Evolutionary conservation across 1,140 invertebrate species (phyloP).

Genomic region (Leptonema lineaticorne): DNA sequence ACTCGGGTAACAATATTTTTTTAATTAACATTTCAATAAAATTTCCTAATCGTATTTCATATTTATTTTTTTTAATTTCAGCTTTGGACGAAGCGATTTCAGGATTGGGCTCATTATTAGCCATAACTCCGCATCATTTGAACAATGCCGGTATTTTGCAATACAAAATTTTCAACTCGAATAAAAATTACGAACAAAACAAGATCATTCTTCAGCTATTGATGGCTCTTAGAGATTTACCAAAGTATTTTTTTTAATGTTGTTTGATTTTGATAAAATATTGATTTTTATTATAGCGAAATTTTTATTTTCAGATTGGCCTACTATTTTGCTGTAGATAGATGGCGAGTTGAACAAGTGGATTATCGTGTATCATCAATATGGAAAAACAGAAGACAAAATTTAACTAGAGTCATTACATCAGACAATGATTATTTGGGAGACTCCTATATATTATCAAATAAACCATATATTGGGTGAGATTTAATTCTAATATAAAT

Average conservation of each 20-base stretch:
- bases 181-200: conserved; percentile 43
- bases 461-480: conserved; percentile 62
- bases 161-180: conserved; percentile 47
- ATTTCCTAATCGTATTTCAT: neutral
- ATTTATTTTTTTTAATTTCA: conserved; percentile 42
- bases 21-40: neutral
- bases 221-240: conserved; percentile 55
- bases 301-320: conserved; percentile 51
- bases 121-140: conserved; percentile 51
- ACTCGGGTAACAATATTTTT: conserved; percentile 47
- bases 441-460: conserved; percentile 57
- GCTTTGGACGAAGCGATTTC: conserved; percentile 56
- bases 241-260: conserved; percentile 47
- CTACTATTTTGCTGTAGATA: conserved; percentile 61
- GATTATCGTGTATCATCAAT: conserved; percentile 51
- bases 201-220: conserved; percentile 52
- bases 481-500: conserved; percentile 17
- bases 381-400: conserved; percentile 55
- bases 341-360: conserved; percentile 60
- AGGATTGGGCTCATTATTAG: conserved; percentile 53
- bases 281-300: neutral
- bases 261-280: neutral
- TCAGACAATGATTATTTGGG: conserved; percentile 56
- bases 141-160: conserved; percentile 48
- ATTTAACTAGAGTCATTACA: conserved; percentile 50